Base-by-base conservation (phyloP, 30 jellyfish, hydroid and myxozoan species). In the Hydractinia symbiolongicarpus region DNA sequence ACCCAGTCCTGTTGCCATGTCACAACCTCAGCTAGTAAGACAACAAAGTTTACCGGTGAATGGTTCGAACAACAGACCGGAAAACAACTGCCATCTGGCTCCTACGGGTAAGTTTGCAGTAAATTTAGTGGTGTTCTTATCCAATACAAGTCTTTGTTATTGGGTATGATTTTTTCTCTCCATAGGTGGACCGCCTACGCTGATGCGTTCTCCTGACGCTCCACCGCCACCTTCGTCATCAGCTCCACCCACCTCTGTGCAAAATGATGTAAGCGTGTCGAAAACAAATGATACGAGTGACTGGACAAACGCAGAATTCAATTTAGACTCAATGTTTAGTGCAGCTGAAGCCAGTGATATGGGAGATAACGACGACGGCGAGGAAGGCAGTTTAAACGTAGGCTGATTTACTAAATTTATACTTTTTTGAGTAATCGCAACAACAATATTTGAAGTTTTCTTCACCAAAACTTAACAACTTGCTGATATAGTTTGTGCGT, bases 311-410 rank as follows among this genome's bases (percentile, higher is more conserved):
- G 75, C 97, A 53, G 94, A 89, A 14, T 74, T 89, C 54, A 83
- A 83, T 55, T 81, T 90, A 49, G 97, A 90, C 14, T 74, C 79
- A 64, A 90, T 90, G 16, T 90, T 90, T 81, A 87, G 82, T 53
- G 73, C 90, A 30, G 92, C 94, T n/a, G 90, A 85, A 7, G 95
- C 67, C 9, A 57, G 66, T 53, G 73, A 49, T 16, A 57, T 67
- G 6, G 58, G 50, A 10, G n/a, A 67, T 49, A 21, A 87, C 7
- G 83, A 77, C 79, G 89, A 73, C 20, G 92, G 77, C 30, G 95
- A 84, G 73, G 97, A 85, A 64, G 95, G 89, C 66, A 86, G 95
- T 49, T 82, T 90, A 11, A 95, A 90, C 73, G 97, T 90, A 90
- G 40, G 96, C 6, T 5, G 44, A 72, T 72, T 72, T 19, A 21